phyloP scores from a whole-genome alignment of 2,113 vertebrate genomes.

The Herpailurus yagouaroundi region DNA sequence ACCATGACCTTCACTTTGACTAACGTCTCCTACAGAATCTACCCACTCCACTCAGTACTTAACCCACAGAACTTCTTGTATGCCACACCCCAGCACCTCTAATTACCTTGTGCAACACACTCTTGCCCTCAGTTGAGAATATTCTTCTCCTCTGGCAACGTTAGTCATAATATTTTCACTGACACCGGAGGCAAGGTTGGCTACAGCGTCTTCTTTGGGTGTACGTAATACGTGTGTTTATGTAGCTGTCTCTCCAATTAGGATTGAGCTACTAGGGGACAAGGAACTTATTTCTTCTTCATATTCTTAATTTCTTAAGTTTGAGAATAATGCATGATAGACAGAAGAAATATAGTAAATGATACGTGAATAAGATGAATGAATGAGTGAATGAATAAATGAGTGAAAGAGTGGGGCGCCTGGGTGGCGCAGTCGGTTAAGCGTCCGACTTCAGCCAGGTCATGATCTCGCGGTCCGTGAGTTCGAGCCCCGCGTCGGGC shows the following conservation, averaged over 20 bases:
- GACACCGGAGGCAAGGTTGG: not conserved
- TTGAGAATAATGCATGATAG: not conserved
- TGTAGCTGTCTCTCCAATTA: not conserved
- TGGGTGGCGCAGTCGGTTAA: too few relatives aligned
- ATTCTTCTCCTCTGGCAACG: not conserved
- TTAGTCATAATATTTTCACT: not conserved
- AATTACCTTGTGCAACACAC: not conserved
- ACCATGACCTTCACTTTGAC: not conserved
- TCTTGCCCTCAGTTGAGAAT: not conserved
- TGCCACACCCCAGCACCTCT: not conserved
- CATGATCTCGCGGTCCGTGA: too few relatives aligned
- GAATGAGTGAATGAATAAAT: not conserved
- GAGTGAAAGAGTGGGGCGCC: too few relatives aligned
- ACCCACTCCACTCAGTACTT: not conserved
- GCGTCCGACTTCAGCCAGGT: too few relatives aligned
- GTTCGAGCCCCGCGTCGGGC: too few relatives aligned
- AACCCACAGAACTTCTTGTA: not conserved
- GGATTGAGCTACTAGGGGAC: not conserved
- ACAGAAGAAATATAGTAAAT: fast-evolving
- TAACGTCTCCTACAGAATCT: not conserved
- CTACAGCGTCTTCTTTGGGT: not conserved
- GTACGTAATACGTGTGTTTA: not conserved
- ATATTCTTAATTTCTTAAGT: not conserved
- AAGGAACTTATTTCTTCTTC: not conserved
- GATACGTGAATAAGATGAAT: too few relatives aligned